phyloP scores from a whole-genome alignment of 2,113 vertebrate species.

The Gulo gulo region DNA sequence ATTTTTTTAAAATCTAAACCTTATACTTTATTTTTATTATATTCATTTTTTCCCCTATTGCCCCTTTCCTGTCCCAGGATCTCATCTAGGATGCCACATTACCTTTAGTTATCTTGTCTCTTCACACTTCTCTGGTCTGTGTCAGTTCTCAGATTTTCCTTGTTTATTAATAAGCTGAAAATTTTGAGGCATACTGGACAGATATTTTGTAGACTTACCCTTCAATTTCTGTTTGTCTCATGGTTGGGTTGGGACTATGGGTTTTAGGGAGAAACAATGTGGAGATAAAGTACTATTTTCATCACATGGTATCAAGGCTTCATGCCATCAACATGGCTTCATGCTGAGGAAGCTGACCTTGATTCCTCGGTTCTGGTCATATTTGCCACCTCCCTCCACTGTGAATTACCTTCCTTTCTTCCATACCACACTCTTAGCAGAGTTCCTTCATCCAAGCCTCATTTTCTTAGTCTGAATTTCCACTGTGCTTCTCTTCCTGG shows the following conservation, averaged over 20 bases:
- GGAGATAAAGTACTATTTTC: background rate
- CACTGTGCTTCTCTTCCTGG: background rate
- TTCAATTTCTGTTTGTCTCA: background rate
- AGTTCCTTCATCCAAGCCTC: background rate
- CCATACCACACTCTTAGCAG: background rate
- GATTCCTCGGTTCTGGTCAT: accelerated
- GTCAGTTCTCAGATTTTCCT: background rate
- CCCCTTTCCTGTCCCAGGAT: background rate
- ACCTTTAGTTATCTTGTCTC: background rate
- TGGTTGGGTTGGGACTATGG: background rate
- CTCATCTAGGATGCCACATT: background rate
- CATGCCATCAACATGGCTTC: background rate
- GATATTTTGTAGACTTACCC: background rate
- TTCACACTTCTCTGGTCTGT: background rate
- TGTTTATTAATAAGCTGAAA: background rate
- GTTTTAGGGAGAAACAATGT: background rate
- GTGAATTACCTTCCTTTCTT: background rate
- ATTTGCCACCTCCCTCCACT: background rate
- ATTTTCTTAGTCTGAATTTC: background rate
- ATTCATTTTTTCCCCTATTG: background rate
- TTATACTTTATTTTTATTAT: background rate
- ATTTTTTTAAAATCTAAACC: background rate
- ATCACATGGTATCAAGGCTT: background rate
- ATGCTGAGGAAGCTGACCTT: background rate
- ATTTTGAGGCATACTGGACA: background rate